Conservation (phyloP, 2,888 invertebrate species). For the Hirtodrosophila cameraria region DNA sequence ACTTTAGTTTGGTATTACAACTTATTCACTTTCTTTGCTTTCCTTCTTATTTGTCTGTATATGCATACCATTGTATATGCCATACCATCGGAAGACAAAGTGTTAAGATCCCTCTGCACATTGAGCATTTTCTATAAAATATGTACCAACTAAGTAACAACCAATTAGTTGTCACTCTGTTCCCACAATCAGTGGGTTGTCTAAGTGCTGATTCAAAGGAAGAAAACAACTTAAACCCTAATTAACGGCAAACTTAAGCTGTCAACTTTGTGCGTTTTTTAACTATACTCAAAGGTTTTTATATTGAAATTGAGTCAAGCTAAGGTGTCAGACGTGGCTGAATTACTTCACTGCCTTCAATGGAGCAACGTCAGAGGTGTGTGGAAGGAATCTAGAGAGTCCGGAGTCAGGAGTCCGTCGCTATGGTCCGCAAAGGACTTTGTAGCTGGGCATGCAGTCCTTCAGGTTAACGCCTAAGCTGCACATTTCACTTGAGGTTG, state of each 20-base stretch:
- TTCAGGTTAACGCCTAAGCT: constrained; percentile 25
- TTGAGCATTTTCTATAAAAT: no score
- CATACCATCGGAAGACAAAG: no score
- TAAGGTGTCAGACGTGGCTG: constrained; percentile 18
- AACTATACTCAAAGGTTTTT: constrained; percentile 20
- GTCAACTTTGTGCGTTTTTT: constrained; percentile 20
- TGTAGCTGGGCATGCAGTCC: constrained; percentile 1
- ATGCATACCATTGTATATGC: no score
- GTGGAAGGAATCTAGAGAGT: no score
- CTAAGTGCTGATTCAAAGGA: constrained; percentile 8
- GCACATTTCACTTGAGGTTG: constrained; percentile 25
- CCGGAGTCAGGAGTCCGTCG: not conserved
- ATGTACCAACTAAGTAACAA: no score
- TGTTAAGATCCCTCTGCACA: no score
- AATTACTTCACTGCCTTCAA: constrained; percentile 40
- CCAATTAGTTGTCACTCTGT: constrained; percentile 4
- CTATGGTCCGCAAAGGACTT: constrained; percentile 4
- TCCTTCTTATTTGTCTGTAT: not conserved
- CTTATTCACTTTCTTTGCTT: not conserved
- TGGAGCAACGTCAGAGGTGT: constrained; percentile 15
- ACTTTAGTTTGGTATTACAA: not conserved
- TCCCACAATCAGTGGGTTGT: constrained; percentile 20
- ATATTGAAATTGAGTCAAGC: constrained; percentile 17
- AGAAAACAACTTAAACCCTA: constrained; percentile 47
- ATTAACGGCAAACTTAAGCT: constrained; percentile 47